Conservation (phyloP, 2,888 invertebrate genomes). For the Tryphoninae sp. region DNA sequence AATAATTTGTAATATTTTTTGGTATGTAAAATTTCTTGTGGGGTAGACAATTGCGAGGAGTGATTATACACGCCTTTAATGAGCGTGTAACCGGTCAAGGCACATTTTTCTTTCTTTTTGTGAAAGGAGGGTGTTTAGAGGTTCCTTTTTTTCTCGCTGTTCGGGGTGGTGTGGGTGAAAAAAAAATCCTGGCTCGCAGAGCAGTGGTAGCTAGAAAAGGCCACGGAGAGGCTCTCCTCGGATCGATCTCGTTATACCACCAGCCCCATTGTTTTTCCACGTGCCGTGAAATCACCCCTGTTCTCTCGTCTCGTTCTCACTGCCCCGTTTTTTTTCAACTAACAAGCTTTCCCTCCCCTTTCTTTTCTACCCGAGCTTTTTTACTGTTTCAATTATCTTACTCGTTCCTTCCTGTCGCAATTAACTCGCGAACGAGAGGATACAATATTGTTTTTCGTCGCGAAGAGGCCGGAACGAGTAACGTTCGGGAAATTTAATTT, state of each 20-base stretch:
- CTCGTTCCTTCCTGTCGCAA: neutral
- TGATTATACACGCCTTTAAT: neutral
- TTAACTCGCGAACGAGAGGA: neutral
- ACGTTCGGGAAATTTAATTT: neutral
- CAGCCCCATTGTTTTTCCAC: constrained; percentile 38
- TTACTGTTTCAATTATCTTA: constrained; percentile 16
- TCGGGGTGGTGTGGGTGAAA: neutral
- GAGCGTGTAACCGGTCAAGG: neutral
- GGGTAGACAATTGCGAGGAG: neutral
- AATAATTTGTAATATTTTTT: neutral
- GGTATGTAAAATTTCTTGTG: neutral
- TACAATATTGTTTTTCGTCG: neutral
- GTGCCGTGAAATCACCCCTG: constrained; percentile 37
- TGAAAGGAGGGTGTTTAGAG: neutral
- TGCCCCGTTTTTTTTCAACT: constrained; percentile 22
- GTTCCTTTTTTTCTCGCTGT: neutral
- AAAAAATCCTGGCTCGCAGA: constrained; percentile 2
- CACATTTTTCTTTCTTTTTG: neutral
- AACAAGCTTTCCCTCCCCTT: constrained; percentile 1
- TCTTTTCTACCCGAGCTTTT: constrained; percentile 6
- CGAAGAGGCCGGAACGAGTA: neutral
- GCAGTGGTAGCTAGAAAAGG: neutral
- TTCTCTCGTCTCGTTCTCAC: constrained; percentile 21
- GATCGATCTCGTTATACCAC: constrained; percentile 50
- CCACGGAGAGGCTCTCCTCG: constrained; percentile 4